Base-by-base conservation (phyloP, 2,888 invertebrate genomes). In the Timema cristinae region DNA sequence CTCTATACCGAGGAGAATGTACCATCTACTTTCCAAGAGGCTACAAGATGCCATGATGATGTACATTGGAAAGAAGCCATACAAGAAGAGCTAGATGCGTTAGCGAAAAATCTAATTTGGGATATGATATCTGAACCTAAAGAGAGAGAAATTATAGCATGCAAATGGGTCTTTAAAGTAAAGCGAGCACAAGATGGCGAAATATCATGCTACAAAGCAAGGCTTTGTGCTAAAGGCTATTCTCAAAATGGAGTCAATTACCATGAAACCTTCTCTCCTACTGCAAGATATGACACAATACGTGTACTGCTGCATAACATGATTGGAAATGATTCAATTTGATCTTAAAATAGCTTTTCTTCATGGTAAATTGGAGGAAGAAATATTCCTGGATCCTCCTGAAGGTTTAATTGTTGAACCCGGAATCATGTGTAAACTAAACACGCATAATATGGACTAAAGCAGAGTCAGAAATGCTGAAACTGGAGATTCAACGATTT, bases 401-500 rank as follows among this genome's bases (percentile, higher is more conserved):
- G 59, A 59, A 59, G 59, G 59, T 59, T 59, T 2, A n/a, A 32
- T 15, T 8, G n/a, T 5, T 59, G 15, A 59, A 13, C 9, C 15
- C 7, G 13, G 56, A 56, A 56, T 16, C 2, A 4, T 59, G 4
- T 59, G 59, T 59, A 1, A 8, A 6, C 59, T 59, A 2, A 59
- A 15, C n/a, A 59, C 1, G 59, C 59, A 13, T 59, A 11, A n/a
- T 59, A 59, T 59, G 59, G 59, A 8, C 59, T 59, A 59, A 59
- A 13, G 54, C 54, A 52, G 32, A 13, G 16, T 9, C 32, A 4
- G 5, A 0, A 6, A 8, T 15, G n/a, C 0, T 59, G 59, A 6
- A 59, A 59, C n/a, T 1, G 32, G 15, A 8, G 2, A 32, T 11
- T 59, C 8, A 5, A 59, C 15, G 32, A 59, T 8, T 9, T 13